Conservation (phyloP, 53 echinoderm and acorn worm genomes). For the Actinopyga echinites region DNA sequence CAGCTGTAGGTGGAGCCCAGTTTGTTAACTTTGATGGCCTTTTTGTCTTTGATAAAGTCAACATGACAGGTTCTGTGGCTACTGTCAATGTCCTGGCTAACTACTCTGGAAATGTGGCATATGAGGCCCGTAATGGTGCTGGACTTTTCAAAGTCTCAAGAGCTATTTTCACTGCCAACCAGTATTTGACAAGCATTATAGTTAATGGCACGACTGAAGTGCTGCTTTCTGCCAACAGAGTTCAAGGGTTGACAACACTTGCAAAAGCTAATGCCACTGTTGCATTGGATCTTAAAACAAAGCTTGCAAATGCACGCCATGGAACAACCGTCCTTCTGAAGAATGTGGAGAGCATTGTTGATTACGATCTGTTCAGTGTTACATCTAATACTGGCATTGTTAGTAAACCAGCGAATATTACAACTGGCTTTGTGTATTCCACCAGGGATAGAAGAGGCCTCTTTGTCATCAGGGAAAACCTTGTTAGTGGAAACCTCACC, state of each 20-base stretch:
- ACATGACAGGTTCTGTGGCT: neutral
- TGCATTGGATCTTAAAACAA: slow-evolving; percentile 19
- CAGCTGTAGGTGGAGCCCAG: neutral
- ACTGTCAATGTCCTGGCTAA: neutral
- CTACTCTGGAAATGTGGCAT: slow-evolving; percentile 1
- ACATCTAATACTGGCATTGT: slow-evolving; percentile 34
- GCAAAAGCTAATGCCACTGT: slow-evolving; percentile 25
- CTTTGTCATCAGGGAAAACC: slow-evolving; percentile 14
- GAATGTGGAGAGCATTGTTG: slow-evolving; percentile 64
- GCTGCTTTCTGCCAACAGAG: neutral
- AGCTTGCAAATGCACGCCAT: slow-evolving; percentile 39
- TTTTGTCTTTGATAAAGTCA: slow-evolving; percentile 42
- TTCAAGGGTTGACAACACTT: neutral
- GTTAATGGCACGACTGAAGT: neutral
- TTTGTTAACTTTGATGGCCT: slow-evolving; percentile 30
- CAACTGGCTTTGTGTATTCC: slow-evolving; percentile 15
- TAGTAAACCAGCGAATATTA: slow-evolving; percentile 49
- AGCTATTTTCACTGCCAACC: neutral
- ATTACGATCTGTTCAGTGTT: slow-evolving; percentile 36
- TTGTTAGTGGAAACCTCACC: neutral
- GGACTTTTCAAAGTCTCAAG: slow-evolving; percentile 25
- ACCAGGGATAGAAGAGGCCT: slow-evolving; percentile 30
- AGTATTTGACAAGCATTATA: neutral
- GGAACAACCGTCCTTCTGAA: slow-evolving; percentile 33
- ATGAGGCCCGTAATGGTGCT: neutral